Percentiles rank a stretch among this genome's conserved stretches.
Conservation (phyloP, 2,888 invertebrate genomes). For the Agriopis leucophaearia region DNA sequence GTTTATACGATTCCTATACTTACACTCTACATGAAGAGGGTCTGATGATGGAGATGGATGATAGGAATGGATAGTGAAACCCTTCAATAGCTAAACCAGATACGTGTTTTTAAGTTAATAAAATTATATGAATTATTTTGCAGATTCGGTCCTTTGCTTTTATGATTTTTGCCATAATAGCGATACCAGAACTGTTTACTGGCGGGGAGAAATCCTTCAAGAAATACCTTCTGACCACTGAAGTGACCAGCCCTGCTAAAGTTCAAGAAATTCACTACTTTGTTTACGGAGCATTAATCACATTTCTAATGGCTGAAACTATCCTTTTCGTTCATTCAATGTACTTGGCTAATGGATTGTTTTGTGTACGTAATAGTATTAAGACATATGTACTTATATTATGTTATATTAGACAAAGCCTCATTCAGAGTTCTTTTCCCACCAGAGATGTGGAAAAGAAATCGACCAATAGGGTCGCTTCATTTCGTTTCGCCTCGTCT, state of each 20-base stretch:
- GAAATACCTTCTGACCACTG: neutral
- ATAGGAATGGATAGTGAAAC: no score
- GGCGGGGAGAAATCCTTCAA: slow-evolving; percentile 1
- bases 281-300: neutral
- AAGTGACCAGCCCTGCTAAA: neutral
- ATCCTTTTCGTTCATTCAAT: neutral
- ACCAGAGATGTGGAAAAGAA: no score
- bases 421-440: no score
- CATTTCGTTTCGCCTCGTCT: no score
- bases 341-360: slow-evolving; percentile 1
- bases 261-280: neutral
- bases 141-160: slow-evolving; percentile 58
- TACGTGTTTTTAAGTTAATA: no score
- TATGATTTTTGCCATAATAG: slow-evolving; percentile 50
- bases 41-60: no score
- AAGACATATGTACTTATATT: neutral
- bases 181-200: slow-evolving; percentile 27
- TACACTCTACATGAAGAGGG: no score
- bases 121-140: slow-evolving; percentile 10
- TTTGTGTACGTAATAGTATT: slow-evolving; percentile 7
- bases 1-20: no score
- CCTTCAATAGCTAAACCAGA: no score
- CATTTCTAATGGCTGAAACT: slow-evolving; percentile 6
- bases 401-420: no score
- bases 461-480: no score